A percentile compares a stretch with the other conserved stretches of the same genome.
These are phyloP conservation scores for Pseudanteris insignis DNA, from an alignment of 2,888 invertebrate species.

Conservation along the genomic window DNA sequence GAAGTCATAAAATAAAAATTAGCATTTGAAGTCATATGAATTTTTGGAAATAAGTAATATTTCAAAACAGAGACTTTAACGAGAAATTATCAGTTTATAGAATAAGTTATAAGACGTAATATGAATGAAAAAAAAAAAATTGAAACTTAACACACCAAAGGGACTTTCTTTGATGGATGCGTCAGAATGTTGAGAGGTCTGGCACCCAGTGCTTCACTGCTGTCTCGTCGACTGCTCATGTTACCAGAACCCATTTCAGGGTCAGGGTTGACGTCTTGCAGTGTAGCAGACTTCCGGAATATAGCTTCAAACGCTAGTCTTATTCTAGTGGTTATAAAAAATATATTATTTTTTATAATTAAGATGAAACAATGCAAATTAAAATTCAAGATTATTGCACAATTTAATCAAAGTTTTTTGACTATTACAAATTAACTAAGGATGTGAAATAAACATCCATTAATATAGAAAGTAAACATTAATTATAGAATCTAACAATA, in stretches of 20 bases:
- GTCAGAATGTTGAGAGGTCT: slow-evolving; percentile 67
- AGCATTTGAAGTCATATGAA: too few species aligned
- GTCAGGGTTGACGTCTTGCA: slow-evolving; percentile 84
- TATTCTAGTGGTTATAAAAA: slow-evolving; percentile 72
- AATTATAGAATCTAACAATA: too few species aligned
- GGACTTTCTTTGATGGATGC: slow-evolving; percentile 86
- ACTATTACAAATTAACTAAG: not conserved
- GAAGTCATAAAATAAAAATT: too few species aligned
- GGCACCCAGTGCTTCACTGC: slow-evolving; percentile 66
- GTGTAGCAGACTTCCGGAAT: slow-evolving; percentile 84
- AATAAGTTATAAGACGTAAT: not conserved
- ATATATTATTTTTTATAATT: too few species aligned
- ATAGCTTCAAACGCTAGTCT: slow-evolving; percentile 90
- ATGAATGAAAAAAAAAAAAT: not conserved
- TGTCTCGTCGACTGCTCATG: slow-evolving; percentile 55
- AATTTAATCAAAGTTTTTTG: not conserved
- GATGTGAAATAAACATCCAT: not conserved
- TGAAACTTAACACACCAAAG: slow-evolving; percentile 79
- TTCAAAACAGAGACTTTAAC: not conserved
- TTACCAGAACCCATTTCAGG: slow-evolving; percentile 68
- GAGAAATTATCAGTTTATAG: not conserved
- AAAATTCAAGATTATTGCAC: not conserved
- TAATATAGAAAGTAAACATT: too few species aligned
- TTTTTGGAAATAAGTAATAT: too few species aligned
- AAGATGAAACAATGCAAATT: not conserved